Percentiles rank a stretch among this genome's conserved stretches.
phyloP scores from a whole-genome alignment of 2,113 vertebrate species.

The Odocoileus hemionus region DNA sequence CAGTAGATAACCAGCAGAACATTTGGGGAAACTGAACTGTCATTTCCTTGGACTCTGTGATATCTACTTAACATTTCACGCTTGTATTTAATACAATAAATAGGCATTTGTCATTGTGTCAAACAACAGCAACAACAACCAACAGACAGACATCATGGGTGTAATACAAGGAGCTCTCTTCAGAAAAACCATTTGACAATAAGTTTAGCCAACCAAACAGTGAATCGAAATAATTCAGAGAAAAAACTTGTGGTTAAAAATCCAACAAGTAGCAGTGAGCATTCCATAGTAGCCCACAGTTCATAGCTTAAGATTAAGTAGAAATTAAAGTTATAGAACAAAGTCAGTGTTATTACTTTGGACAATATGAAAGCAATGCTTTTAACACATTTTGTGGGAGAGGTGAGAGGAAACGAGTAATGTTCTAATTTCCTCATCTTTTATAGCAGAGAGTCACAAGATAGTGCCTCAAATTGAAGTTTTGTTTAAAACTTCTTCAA shows the following conservation, averaged over 20 bases:
- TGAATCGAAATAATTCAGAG: background rate
- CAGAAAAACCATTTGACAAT: background rate
- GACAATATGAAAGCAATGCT: background rate
- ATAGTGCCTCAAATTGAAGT: background rate
- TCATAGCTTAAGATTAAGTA: background rate
- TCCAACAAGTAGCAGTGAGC: background rate
- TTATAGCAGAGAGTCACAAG: background rate
- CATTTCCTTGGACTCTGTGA: constrained; percentile 47
- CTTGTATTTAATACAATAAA: constrained; percentile 86
- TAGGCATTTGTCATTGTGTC: constrained; percentile 71
- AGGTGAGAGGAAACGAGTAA: background rate
- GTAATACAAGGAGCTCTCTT: background rate
- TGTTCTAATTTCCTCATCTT: background rate
- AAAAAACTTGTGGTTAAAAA: background rate
- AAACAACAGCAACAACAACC: background rate
- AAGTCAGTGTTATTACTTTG: background rate
- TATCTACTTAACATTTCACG: constrained; percentile 75
- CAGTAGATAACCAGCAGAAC: constrained; percentile 1
- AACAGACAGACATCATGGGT: background rate
- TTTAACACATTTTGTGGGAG: background rate
- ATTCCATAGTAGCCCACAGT: background rate
- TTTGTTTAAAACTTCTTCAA: background rate
- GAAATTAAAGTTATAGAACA: background rate
- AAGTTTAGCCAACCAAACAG: background rate
- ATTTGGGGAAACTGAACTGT: constrained; percentile 63